Conservation (phyloP, 2,888 invertebrate species). For the Eristalis tenax region DNA sequence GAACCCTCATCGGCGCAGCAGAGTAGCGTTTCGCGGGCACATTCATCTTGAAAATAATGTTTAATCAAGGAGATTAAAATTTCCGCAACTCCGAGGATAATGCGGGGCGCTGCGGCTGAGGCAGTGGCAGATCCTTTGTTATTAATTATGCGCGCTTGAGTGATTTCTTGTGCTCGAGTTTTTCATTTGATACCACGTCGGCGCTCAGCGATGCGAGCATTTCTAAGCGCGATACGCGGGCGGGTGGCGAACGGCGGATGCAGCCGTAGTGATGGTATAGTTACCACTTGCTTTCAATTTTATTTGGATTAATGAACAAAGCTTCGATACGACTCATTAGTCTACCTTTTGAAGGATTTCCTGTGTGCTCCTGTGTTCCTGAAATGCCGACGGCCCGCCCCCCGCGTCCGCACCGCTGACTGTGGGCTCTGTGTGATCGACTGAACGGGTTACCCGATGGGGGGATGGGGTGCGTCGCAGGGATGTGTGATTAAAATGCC, state of each 20-base stretch:
- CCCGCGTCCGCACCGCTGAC: neutral
- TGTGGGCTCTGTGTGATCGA: conserved; percentile 52
- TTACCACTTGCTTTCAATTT: conserved; percentile 72
- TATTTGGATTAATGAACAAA: conserved; percentile 72
- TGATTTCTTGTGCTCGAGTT: conserved; percentile 70
- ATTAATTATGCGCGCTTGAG: conserved; percentile 71
- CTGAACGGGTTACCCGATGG: conserved; percentile 53
- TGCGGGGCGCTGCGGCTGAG: conserved; percentile 11
- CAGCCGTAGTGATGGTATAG: conserved; percentile 25
- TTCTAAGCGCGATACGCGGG: conserved; percentile 40
- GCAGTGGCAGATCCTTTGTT: conserved; percentile 64
- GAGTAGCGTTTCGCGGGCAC: conserved; percentile 42
- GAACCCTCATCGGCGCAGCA: conserved; percentile 50
- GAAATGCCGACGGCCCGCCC: neutral
- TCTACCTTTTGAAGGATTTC: conserved; percentile 71
- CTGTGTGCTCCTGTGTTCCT: conserved; percentile 21
- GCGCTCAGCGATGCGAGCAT: conserved; percentile 52
- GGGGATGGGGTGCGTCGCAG: conserved; percentile 12
- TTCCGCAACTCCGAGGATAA: conserved; percentile 69
- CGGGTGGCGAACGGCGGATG: neutral
- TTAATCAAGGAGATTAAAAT: conserved; percentile 72
- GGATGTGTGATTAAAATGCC: conserved; percentile 60
- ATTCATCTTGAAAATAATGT: conserved; percentile 72
- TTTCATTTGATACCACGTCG: conserved; percentile 43
- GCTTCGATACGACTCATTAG: conserved; percentile 72